Conservation (phyloP, 1,140 invertebrate genomes). For the Penaeus chinensis region DNA sequence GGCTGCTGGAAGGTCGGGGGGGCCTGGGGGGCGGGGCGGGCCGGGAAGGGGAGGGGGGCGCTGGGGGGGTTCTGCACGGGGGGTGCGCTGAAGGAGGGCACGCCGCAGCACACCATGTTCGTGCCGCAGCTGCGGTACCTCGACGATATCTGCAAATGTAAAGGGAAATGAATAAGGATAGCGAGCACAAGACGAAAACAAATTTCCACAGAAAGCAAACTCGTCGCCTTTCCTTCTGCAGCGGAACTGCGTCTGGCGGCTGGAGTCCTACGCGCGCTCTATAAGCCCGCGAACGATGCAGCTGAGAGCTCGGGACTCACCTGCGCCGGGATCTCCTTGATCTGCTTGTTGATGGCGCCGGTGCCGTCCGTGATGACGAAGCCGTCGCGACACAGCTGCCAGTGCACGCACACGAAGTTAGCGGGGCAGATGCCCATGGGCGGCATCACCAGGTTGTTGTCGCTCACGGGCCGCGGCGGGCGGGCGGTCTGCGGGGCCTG, state of each 20-base stretch:
- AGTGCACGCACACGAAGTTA: constrained; percentile 32
- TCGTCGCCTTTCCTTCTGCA: neutral
- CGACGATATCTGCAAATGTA: neutral
- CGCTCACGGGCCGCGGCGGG: too few species aligned
- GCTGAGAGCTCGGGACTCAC: neutral
- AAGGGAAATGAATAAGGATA: neutral
- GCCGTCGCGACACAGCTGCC: constrained; percentile 49
- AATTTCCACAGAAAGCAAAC: neutral
- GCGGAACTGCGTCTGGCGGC: too few species aligned
- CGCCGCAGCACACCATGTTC: constrained; percentile 45
- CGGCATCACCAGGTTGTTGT: constrained; percentile 27
- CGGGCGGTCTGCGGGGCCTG: too few species aligned
- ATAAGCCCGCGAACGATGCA: too few species aligned
- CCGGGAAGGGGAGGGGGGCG: neutral
- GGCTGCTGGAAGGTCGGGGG: neutral
- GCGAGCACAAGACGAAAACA: neutral
- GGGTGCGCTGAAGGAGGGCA: neutral
- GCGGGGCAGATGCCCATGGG: constrained; percentile 39
- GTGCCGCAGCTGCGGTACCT: constrained; percentile 34
- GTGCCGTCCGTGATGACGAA: constrained; percentile 48
- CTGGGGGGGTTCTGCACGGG: neutral
- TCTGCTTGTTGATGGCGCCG: constrained; percentile 27
- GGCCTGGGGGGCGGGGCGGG: neutral
- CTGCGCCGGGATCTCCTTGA: constrained; percentile 29
- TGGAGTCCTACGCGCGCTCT: neutral